These are phyloP conservation scores for Clupea harengus DNA, from an alignment of 2,113 vertebrate species.

Conservation along the genomic window DNA sequence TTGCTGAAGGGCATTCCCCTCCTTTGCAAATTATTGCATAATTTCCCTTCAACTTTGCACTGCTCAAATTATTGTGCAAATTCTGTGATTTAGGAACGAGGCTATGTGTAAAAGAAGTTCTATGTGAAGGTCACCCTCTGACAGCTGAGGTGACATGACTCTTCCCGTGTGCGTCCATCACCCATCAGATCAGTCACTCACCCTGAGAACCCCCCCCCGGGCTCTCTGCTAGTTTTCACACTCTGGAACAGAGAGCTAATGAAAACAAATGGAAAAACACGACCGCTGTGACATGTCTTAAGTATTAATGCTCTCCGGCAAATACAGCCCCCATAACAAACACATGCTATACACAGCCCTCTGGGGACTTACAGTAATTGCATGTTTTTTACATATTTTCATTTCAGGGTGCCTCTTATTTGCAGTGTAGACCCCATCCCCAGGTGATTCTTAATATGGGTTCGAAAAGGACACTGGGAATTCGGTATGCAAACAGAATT, in stretches of 20 bases:
- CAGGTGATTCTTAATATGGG: neutral
- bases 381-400: neutral
- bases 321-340: neutral
- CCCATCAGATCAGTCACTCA: neutral
- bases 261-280: conserved; percentile 50
- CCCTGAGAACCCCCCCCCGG: conserved; percentile 17
- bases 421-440: neutral
- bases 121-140: neutral
- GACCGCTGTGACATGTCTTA: neutral
- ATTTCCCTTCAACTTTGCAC: conserved; percentile 18
- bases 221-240: conserved; percentile 47
- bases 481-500: neutral
- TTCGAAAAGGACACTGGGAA: neutral
- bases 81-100: neutral
- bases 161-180: neutral
- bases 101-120: neutral
- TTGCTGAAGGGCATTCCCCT: conserved; percentile 57
- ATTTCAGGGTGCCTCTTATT: neutral
- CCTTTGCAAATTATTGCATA: conserved; percentile 54
- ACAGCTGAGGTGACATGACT: neutral
- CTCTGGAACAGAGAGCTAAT: conserved; percentile 48
- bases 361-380: neutral
- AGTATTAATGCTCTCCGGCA: neutral
- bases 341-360: neutral
- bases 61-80: conserved; percentile 24